Conservation (phyloP, 2,113 vertebrate genomes). For the Apteryx mantelli region DNA sequence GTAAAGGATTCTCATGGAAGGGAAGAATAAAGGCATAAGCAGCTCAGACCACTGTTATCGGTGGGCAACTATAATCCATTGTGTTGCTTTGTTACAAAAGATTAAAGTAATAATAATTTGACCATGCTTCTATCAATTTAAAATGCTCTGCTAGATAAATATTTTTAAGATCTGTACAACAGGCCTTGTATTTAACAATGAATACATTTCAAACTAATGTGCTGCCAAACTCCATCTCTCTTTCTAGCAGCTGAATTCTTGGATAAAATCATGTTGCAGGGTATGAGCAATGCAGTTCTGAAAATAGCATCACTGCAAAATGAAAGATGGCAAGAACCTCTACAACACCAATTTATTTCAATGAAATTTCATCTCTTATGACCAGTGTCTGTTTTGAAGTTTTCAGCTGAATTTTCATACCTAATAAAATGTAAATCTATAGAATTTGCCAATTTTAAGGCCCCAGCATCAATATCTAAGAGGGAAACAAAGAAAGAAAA, state of each 20-base stretch:
- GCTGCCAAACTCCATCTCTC: slow-evolving; percentile 41
- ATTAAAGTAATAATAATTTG: slow-evolving; percentile 8
- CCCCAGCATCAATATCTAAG: neutral
- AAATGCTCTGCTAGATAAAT: slow-evolving; percentile 56
- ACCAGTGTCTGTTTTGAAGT: neutral
- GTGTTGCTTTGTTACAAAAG: slow-evolving; percentile 5
- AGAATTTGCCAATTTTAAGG: neutral
- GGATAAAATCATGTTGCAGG: slow-evolving; percentile 62
- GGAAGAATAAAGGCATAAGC: neutral
- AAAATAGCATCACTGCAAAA: slow-evolving; percentile 71
- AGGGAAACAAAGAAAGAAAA: neutral
- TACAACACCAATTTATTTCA: slow-evolving; percentile 46
- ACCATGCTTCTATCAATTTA: neutral
- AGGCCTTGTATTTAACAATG: slow-evolving; percentile 55
- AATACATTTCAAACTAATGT: slow-evolving; percentile 50
- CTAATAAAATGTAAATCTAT: neutral
- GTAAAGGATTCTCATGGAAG: neutral
- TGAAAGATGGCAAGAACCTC: slow-evolving; percentile 53
- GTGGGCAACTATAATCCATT: neutral
- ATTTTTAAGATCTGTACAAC: slow-evolving; percentile 63
- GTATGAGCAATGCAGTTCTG: slow-evolving; percentile 68
- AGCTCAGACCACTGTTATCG: neutral
- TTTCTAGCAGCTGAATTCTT: slow-evolving; percentile 69
- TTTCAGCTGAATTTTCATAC: neutral
- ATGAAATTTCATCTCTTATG: neutral